phyloP scores from a whole-genome alignment of 2,888 invertebrate species.

The Dyspetes luteomarginatus region DNA sequence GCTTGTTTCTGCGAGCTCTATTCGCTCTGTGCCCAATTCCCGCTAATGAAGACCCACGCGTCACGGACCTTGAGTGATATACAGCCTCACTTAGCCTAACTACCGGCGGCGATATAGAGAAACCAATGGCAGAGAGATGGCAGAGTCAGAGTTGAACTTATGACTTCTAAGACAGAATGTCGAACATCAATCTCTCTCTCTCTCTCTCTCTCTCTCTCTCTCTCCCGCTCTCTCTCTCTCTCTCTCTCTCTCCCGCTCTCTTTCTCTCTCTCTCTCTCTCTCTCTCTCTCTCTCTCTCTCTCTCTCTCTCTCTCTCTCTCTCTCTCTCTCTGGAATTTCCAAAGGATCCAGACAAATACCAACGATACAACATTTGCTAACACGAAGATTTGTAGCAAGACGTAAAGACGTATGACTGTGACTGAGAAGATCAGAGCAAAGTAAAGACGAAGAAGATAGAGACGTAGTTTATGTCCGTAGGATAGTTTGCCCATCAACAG shows the following conservation, averaged over 20 bases:
- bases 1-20: background rate
- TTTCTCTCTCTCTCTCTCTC: constrained; percentile 1
- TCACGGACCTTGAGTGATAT: constrained; percentile 71
- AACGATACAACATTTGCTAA: background rate
- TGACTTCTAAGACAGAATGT: background rate
- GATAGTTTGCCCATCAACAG: constrained; percentile 48
- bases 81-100: constrained; percentile 70
- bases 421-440: background rate
- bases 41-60: constrained; percentile 72
- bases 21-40: constrained; percentile 64
- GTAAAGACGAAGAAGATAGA: constrained; percentile 12
- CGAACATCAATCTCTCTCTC: background rate
- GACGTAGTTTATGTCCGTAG: constrained; percentile 16
- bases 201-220: background rate
- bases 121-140: background rate
- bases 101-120: constrained; percentile 18
- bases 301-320: constrained; percentile 6
- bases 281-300: background rate
- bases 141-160: background rate
- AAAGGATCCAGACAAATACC: background rate
- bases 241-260: no score
- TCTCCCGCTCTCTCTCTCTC: constrained; percentile 8
- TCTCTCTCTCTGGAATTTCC: background rate
- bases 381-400: constrained; percentile 1
- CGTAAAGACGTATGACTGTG: constrained; percentile 1